phyloP scores from a whole-genome alignment of 2,113 vertebrate genomes.

The Lagenorhynchus albirostris region DNA sequence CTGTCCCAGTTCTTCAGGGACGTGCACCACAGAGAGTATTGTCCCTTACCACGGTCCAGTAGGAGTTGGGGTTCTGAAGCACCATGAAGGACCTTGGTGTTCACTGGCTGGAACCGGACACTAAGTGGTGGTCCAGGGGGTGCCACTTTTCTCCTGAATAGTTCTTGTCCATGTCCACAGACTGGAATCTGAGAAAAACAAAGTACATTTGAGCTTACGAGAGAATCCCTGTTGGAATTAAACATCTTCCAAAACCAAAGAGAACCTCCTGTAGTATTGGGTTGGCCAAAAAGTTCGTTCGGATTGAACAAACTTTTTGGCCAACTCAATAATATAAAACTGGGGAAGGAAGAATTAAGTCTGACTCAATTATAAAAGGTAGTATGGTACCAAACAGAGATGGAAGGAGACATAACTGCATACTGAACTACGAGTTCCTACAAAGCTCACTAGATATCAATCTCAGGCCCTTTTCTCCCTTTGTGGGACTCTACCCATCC shows the following conservation, averaged over 20 bases:
- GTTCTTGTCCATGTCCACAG: background rate
- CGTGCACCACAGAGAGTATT: accelerated
- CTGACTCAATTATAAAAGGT: background rate
- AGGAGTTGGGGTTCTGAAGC: background rate
- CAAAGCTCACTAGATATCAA: background rate
- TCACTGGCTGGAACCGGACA: background rate
- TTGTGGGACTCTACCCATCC: background rate
- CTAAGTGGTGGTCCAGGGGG: background rate
- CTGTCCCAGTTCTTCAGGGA: background rate
- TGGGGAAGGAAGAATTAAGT: background rate
- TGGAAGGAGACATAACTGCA: background rate
- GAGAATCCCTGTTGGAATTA: background rate
- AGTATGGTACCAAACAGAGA: background rate
- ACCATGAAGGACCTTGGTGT: background rate
- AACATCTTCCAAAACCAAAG: background rate
- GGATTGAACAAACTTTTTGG: no score
- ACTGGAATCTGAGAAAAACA: constrained; percentile 33
- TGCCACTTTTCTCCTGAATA: background rate
- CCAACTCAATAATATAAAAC: background rate
- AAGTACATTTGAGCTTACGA: background rate
- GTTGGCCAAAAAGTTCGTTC: no score
- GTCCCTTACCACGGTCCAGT: background rate
- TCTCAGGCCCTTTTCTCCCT: background rate
- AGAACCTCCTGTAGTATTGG: background rate
- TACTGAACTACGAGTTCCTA: background rate